Conservation (phyloP, 2,797 vertebrate genomes). For the Squalus acanthias region DNA sequence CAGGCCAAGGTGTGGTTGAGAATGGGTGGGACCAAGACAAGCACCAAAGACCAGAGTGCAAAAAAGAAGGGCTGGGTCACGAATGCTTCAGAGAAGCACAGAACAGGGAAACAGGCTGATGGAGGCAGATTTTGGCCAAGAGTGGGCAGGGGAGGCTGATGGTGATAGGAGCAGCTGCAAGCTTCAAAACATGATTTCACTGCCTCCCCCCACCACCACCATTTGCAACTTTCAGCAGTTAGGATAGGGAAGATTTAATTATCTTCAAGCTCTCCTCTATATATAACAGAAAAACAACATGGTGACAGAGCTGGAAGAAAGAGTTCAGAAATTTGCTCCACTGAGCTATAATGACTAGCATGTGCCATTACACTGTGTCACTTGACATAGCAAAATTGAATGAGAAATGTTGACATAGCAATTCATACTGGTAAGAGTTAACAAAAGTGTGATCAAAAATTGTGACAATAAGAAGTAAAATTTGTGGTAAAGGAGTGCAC, state of each 20-base stretch:
- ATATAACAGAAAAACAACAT: background rate
- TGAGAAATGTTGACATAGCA: background rate
- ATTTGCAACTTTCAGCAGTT: background rate
- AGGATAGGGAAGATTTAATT: background rate
- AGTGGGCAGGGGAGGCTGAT: background rate
- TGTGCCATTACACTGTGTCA: background rate
- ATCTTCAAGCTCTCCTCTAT: background rate
- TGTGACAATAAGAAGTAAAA: background rate
- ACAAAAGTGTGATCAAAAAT: background rate
- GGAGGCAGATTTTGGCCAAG: background rate
- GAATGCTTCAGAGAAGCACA: background rate
- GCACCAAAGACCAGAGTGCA: background rate
- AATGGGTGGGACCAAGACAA: background rate
- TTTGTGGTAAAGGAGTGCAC: background rate
- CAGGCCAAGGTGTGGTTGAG: background rate
- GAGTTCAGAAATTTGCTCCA: background rate
- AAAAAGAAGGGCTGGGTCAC: background rate
- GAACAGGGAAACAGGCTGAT: background rate
- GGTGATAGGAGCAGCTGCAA: background rate
- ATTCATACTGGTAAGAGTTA: background rate
- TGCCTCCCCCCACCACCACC: background rate
- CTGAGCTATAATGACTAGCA: background rate
- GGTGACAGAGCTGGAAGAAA: background rate
- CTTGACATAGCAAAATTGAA: background rate
- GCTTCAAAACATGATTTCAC: background rate